Evolutionary conservation across 2,113 vertebrate genomes (phyloP), one percentile per base, ranked within the genome.

Genomic region (Odobenus rosmarus): DNA sequence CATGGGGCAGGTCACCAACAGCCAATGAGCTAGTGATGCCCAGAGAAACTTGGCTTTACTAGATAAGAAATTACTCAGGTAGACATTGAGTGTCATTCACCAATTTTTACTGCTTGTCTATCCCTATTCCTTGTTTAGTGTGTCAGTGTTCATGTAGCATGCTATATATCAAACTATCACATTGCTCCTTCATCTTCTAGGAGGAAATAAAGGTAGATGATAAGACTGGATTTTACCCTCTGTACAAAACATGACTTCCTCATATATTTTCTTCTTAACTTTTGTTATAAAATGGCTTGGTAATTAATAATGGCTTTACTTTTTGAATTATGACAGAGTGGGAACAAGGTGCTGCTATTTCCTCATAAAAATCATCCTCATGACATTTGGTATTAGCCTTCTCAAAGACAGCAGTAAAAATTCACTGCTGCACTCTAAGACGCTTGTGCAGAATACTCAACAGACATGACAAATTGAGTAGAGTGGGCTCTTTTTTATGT

Each of bases 291-390:
- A 95, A 83, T 80, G 59, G 19, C 24, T 79, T 95, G 28, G 18
- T 82, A 87, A 93, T 95, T 95, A 98, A 80, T 84, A 90, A 83
- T 19, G 23, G 6, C 10, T 86, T 88, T 57, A 76, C 69, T 88
- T 93, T 82, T 36, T 31, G n/a, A 95, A 92, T 96, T 82, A 95
- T 89, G 67, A 91, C 19, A 74, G 11, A 77, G 39, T 79, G 23
- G 23, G 33, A 90, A 90, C 23, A 88, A 77, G 16, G 14, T 84
- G 42, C 23, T 95, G 57, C 53, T 96, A 39, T 92, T 89, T 91
- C 12, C 67, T 87, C 59, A 67, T 83, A 93, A 95, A 95, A 95
- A 61, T 90, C 39, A 85, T 64, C 26, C 53, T 61, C 2, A 10
- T 80, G 74, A 69, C 46, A 96, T 93, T 87, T 86, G 19, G 16